A percentile compares a stretch with the other conserved stretches of the same genome.
These are phyloP conservation scores for Spinus olivaceus DNA, from an alignment of 2,797 vertebrate genomes.

Conservation along the genomic window DNA sequence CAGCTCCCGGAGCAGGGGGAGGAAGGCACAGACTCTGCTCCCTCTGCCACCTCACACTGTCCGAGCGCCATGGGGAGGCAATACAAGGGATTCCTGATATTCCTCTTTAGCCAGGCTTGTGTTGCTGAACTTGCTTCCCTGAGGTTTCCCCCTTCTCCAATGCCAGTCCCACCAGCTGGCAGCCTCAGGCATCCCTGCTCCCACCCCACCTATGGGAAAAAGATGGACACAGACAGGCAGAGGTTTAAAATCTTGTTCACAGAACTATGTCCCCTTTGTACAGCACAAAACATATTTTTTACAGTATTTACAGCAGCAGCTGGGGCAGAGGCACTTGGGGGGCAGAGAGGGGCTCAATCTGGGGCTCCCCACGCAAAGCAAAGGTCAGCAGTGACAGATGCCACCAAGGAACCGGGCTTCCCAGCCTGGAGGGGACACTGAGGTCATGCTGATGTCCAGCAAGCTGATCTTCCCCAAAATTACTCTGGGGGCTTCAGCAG, in stretches of 20 bases:
- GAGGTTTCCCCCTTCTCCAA: neutral
- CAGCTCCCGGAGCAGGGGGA: neutral
- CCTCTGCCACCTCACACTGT: neutral
- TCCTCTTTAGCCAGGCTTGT: neutral
- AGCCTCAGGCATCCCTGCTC: neutral
- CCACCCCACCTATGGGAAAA: neutral
- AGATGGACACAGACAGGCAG: neutral
- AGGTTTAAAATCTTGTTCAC: neutral
- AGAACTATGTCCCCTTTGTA: neutral
- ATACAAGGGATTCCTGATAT: neutral
- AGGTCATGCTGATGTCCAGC: accelerated
- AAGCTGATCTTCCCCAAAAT: neutral
- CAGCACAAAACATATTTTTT: neutral
- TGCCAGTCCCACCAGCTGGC: neutral
- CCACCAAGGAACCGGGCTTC: neutral
- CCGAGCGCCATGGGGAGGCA: neutral
- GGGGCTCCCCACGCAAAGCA: neutral
- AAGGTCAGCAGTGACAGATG: neutral
- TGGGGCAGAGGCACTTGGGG: neutral
- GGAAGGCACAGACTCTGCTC: neutral
- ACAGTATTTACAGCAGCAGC: conserved; percentile 35
- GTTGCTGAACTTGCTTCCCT: neutral
- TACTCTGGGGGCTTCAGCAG: neutral
- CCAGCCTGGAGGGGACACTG: neutral
- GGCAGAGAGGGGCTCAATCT: neutral